These are phyloP conservation scores for Ectemnius continuus DNA, from an alignment of 2,888 invertebrate species.

Conservation along the genomic window DNA sequence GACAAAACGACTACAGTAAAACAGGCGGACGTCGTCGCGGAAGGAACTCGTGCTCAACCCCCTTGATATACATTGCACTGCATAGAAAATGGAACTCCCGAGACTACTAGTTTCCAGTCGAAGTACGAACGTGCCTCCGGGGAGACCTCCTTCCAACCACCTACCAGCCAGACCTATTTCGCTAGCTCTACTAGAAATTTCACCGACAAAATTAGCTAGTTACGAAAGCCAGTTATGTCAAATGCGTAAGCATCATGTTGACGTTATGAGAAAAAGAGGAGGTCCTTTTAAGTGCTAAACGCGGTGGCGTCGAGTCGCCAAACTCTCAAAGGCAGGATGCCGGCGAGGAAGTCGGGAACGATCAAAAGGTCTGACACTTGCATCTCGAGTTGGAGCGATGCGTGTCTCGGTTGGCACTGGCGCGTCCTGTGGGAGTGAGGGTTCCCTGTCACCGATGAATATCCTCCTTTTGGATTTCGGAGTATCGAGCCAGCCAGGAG, in stretches of 20 bases:
- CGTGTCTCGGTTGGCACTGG: neutral
- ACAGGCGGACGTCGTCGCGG: conserved; percentile 49
- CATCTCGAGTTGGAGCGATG: conserved; percentile 1
- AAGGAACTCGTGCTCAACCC: conserved; percentile 52
- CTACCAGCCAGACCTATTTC: too few relatives aligned
- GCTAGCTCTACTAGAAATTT: too few relatives aligned
- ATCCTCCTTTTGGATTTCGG: conserved; percentile 65
- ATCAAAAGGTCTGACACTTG: conserved; percentile 54
- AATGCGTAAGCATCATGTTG: too few relatives aligned
- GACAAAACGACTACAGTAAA: conserved; percentile 53
- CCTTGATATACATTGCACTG: conserved; percentile 46
- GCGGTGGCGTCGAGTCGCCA: conserved; percentile 43
- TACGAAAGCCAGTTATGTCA: too few relatives aligned
- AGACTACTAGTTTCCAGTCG: too few relatives aligned
- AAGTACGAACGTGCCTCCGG: neutral
- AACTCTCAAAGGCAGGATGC: conserved; percentile 44
- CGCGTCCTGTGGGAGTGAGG: conserved; percentile 6
- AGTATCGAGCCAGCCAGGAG: conserved; percentile 48
- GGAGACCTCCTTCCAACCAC: too few relatives aligned
- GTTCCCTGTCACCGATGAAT: conserved; percentile 49
- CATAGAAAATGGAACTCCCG: too few relatives aligned
- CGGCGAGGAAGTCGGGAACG: conserved; percentile 43
- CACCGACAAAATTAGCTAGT: too few relatives aligned
- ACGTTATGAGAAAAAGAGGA: too few relatives aligned
- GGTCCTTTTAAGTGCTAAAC: conserved; percentile 12